Evolutionary conservation across 2,888 invertebrate species (phyloP), one percentile per base, ranked within the genome.

Genomic region (Falcaria lacertinaria): DNA sequence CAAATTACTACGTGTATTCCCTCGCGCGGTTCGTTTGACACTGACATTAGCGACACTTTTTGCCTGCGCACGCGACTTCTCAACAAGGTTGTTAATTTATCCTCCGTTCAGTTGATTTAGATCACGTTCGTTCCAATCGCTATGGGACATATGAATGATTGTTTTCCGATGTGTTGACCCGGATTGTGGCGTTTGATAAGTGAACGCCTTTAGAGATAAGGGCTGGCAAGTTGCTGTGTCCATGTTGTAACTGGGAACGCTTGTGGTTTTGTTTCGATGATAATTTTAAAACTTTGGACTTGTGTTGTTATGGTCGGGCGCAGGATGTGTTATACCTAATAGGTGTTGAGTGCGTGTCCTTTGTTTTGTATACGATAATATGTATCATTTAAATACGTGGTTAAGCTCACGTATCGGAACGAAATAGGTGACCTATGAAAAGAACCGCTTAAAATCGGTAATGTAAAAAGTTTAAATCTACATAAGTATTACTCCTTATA

Each of bases 21-120:
- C 52, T 44, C 43, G 53, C 41, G 44, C 39, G 15, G 40, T 43
- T 11, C 37, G 35, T 42, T 44, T 49, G 52, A 45, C 50, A 50
- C 28, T 28, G 28, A 19, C 13, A 36, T n/a, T 36, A 19, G 19
- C 19, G 34, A 33, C 39, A 47, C 38, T 50, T 48, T 50, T 39
- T 39, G 48, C 53, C 48, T 57, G 56, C 49, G 47, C 54, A 57
- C 57, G 54, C 71, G 68, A 62, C 57, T 58, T 62, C 49, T 50
- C 42, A 39, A 43, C 76, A 72, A 80, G 78, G 77, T 62, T 72
- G 57, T 48, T 47, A 60, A 57, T 66, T 71, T 72, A 69, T 68
- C 69, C 65, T 68, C 61, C 50, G 39, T 32, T 39, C 25, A 52
- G 50, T 50, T 50, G 54, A 64, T 64, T 64, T 61, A 49, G 56